These are phyloP conservation scores for Tinamus guttatus DNA, from an alignment of 2,113 vertebrate genomes.

Conservation along the genomic window DNA sequence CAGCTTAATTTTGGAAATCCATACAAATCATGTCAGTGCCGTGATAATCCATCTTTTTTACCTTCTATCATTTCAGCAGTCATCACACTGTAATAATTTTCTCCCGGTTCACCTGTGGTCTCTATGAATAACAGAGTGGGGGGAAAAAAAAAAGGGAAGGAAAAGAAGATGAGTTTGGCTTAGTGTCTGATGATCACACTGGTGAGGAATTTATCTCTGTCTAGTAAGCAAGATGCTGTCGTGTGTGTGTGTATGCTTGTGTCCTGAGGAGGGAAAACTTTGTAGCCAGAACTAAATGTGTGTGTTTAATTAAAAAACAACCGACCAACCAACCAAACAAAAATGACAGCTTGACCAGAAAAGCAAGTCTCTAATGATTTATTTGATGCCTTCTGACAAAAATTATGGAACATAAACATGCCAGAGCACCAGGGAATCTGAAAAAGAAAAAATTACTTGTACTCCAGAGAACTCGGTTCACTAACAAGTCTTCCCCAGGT, in stretches of 20 bases:
- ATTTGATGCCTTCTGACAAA: constrained; percentile 57
- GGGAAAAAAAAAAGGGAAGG: constrained; percentile 3
- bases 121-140: constrained; percentile 76
- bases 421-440: not conserved
- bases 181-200: constrained; percentile 66
- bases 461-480: constrained; percentile 26
- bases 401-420: constrained; percentile 21
- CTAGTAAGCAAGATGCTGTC: constrained; percentile 56
- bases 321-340: not conserved
- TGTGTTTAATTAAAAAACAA: constrained; percentile 41
- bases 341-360: constrained; percentile 14
- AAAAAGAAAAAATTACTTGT: constrained; percentile 24
- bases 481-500: not conserved
- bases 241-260: fast-evolving
- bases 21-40: constrained; percentile 82
- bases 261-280: not conserved
- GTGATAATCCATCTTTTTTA: constrained; percentile 84
- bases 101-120: constrained; percentile 79
- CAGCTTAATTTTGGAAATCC: constrained; percentile 86
- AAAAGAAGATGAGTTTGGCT: constrained; percentile 72
- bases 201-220: constrained; percentile 74
- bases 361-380: constrained; percentile 58
- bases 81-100: constrained; percentile 82
- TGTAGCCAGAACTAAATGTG: not conserved
- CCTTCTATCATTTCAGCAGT: constrained; percentile 82